A percentile compares a stretch with the other conserved stretches of the same genome.
These are phyloP conservation scores for Hippocampus zosterae DNA, from an alignment of 2,113 vertebrate species.

Conservation along the genomic window DNA sequence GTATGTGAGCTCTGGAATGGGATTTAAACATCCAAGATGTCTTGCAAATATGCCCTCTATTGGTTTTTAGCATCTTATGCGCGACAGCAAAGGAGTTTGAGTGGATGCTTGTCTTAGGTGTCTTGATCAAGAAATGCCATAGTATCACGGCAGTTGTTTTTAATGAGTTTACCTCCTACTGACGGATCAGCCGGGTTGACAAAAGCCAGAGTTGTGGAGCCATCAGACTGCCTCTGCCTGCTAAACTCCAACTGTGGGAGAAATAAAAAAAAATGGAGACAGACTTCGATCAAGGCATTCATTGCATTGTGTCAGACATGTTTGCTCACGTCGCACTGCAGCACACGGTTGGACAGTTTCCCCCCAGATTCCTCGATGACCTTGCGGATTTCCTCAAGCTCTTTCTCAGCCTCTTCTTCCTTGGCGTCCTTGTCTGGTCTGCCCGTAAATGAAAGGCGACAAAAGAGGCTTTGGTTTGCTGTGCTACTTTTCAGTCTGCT, in stretches of 20 bases:
- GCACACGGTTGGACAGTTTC: constrained; percentile 82
- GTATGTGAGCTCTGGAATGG: too few species aligned
- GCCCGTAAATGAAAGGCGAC: constrained; percentile 13
- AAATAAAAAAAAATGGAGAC: constrained; percentile 5
- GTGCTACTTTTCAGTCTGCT: neutral
- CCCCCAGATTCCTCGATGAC: constrained; percentile 86
- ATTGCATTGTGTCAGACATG: neutral
- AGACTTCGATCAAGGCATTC: neutral
- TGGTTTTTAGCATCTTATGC: neutral
- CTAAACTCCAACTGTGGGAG: constrained; percentile 82
- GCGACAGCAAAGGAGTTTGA: neutral
- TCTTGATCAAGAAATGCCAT: neutral
- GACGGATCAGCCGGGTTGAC: constrained; percentile 83
- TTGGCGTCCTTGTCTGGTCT: constrained; percentile 87
- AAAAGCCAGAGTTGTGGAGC: constrained; percentile 89
- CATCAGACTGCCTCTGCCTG: constrained; percentile 82
- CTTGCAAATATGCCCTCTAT: too few species aligned
- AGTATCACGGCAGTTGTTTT: neutral
- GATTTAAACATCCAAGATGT: too few species aligned
- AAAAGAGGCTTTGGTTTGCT: constrained; percentile 19
- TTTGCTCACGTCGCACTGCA: constrained; percentile 80
- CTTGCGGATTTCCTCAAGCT: constrained; percentile 87
- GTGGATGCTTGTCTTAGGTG: neutral
- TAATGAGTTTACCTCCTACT: constrained; percentile 75
- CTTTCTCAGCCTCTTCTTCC: constrained; percentile 85